These are phyloP conservation scores for Pseudomyrmex pallidus DNA, from an alignment of 1,140 invertebrate genomes.

Conservation along the genomic window DNA sequence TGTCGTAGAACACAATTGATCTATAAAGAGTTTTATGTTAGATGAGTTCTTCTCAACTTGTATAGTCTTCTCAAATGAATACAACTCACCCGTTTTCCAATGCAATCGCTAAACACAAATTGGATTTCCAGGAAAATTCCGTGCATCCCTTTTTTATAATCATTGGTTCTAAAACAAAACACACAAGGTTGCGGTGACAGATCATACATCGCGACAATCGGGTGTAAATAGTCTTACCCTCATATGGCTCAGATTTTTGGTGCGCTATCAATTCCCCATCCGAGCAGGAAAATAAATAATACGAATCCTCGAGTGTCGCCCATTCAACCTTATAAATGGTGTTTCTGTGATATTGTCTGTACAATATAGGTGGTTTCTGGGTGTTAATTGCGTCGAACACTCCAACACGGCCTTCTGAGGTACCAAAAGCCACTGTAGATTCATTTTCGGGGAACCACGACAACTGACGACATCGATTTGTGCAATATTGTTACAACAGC, in stretches of 20 bases:
- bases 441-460: slow-evolving; percentile 93
- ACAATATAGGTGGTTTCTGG: slow-evolving; percentile 80
- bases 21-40: slow-evolving; percentile 67
- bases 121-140: slow-evolving; percentile 88
- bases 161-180: slow-evolving; percentile 69
- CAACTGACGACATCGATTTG: slow-evolving; percentile 79
- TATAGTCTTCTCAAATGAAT: slow-evolving; percentile 2
- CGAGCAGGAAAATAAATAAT: slow-evolving; percentile 85
- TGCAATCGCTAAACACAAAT: slow-evolving; percentile 86
- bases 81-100: slow-evolving; percentile 86
- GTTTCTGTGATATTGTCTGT: slow-evolving; percentile 80
- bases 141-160: slow-evolving; percentile 80
- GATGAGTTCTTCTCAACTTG: slow-evolving; percentile 13
- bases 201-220: neutral
- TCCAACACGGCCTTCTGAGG: slow-evolving; percentile 89
- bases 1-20: slow-evolving; percentile 76
- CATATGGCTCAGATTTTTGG: slow-evolving; percentile 75
- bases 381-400: slow-evolving; percentile 83
- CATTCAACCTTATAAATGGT: slow-evolving; percentile 83
- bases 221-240: slow-evolving; percentile 78
- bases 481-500: neutral
- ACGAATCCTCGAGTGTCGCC: slow-evolving; percentile 76
- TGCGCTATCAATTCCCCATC: slow-evolving; percentile 85
- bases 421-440: slow-evolving; percentile 90
- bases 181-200: neutral